Percentiles rank a stretch among this genome's conserved stretches.
These are phyloP conservation scores for Ruditapes philippinarum DNA, from an alignment of 1,140 invertebrate species.

Conservation along the genomic window DNA sequence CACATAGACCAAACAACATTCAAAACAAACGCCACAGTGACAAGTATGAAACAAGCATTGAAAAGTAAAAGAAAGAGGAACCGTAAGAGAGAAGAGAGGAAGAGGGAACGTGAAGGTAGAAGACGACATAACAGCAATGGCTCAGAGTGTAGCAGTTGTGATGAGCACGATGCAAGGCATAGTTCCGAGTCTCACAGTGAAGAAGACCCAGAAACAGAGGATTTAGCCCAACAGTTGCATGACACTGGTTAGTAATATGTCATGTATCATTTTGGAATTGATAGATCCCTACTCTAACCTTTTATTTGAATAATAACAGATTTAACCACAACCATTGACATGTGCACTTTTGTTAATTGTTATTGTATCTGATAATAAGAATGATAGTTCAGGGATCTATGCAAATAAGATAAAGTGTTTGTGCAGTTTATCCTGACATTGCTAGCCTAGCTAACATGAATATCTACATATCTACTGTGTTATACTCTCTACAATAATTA, in stretches of 20 bases:
- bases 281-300: no score
- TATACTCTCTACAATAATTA: no score
- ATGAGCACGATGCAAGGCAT: slow-evolving; percentile 67
- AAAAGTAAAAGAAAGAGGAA: slow-evolving; percentile 83
- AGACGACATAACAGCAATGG: slow-evolving; percentile 76
- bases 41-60: slow-evolving; percentile 82
- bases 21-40: slow-evolving; percentile 80
- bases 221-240: not conserved
- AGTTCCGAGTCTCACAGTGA: slow-evolving; percentile 50
- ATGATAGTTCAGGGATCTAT: no score
- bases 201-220: slow-evolving; percentile 2
- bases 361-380: no score
- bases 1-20: slow-evolving; percentile 83
- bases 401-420: no score
- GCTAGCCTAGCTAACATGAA: no score
- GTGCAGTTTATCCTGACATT: no score
- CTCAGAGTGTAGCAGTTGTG: slow-evolving; percentile 77
- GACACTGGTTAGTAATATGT: slow-evolving; percentile 6
- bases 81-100: slow-evolving; percentile 81
- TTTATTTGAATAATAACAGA: no score
- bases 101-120: slow-evolving; percentile 58
- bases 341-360: no score
- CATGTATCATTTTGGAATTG: no score
- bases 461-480: no score
- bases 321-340: no score